These are phyloP conservation scores for Chrysomallon squamiferum DNA, from an alignment of 1,140 invertebrate species.

Conservation along the genomic window DNA sequence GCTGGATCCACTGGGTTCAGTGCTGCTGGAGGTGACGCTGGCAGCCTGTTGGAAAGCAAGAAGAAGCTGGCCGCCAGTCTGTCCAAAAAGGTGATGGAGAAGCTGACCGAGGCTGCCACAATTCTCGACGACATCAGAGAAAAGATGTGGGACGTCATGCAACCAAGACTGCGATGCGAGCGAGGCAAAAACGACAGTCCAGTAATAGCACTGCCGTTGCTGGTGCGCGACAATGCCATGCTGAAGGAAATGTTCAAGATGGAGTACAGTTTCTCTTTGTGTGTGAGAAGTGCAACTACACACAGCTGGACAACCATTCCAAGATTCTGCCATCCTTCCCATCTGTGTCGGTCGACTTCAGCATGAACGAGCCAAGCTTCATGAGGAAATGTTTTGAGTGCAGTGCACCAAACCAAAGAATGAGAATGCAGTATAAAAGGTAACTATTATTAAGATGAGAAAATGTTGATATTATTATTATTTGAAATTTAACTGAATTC, in stretches of 20 bases:
- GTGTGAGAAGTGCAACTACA: conserved; percentile 45
- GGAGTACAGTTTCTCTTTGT: conserved; percentile 37
- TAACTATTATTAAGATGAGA: conserved; percentile 15
- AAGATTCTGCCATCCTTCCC: conserved; percentile 53
- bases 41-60: background rate
- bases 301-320: conserved; percentile 32
- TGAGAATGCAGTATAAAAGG: conserved; percentile 48
- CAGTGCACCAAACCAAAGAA: conserved; percentile 34
- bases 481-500: too few relatives aligned
- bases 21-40: too few relatives aligned
- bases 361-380: conserved; percentile 40
- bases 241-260: conserved; percentile 44
- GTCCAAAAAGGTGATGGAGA: too few relatives aligned
- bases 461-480: background rate
- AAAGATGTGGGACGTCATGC: conserved; percentile 42
- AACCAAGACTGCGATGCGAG: conserved; percentile 49
- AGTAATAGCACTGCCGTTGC: conserved; percentile 53
- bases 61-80: background rate
- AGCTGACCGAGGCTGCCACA: conserved; percentile 7
- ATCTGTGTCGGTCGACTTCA: conserved; percentile 37
- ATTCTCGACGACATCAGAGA: conserved; percentile 50
- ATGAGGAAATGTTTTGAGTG: conserved; percentile 47
- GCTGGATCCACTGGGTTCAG: too few relatives aligned
- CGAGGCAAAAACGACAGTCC: conserved; percentile 58
- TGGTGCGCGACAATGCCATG: conserved; percentile 34